phyloP scores from a whole-genome alignment of 2,797 vertebrate genomes.

The Clarias platycephalus region DNA sequence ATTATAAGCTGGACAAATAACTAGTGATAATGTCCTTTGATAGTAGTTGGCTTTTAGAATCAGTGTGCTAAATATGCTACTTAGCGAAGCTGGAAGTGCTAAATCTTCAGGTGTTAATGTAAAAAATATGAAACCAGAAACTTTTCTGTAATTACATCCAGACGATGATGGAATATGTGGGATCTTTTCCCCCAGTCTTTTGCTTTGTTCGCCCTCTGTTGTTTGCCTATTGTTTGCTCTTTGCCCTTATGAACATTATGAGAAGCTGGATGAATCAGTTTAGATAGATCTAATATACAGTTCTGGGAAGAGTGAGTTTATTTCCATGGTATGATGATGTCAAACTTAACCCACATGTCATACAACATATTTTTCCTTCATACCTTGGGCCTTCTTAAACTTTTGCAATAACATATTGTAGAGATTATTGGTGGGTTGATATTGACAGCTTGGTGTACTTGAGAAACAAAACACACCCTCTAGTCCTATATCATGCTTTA shows the following conservation, averaged over 20 bases:
- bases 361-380: background rate
- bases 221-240: conserved; percentile 49
- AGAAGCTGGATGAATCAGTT: conserved; percentile 62
- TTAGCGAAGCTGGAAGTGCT: background rate
- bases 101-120: conserved; percentile 10
- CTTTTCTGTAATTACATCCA: conserved; percentile 67
- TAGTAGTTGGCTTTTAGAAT: background rate
- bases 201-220: conserved; percentile 58
- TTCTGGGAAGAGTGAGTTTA: conserved; percentile 1
- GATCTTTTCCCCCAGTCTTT: conserved; percentile 65
- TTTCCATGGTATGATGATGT: conserved; percentile 25
- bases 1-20: background rate
- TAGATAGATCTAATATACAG: conserved; percentile 67
- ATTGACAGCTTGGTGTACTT: background rate
- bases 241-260: conserved; percentile 61
- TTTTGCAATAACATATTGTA: background rate
- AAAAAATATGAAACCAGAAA: conserved; percentile 20
- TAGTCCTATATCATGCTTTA: background rate
- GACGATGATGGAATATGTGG: conserved; percentile 59
- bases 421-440: conserved; percentile 11
- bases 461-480: background rate
- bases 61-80: background rate
- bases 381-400: background rate
- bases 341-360: background rate
- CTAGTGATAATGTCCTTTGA: background rate